phyloP scores from a whole-genome alignment of 2,888 invertebrate species.

The Temnothorax rugatulus region DNA sequence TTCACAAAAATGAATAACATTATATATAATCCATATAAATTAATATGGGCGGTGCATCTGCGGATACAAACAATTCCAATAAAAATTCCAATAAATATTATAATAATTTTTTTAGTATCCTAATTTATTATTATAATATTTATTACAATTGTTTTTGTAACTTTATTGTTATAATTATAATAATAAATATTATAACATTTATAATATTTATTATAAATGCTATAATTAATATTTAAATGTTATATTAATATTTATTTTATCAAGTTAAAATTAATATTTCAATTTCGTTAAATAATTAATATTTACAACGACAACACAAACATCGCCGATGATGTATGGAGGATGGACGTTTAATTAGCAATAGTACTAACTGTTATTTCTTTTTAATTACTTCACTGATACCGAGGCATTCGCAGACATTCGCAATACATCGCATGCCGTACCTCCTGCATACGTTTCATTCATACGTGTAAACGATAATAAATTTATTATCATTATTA shows the following conservation, averaged over 20 bases:
- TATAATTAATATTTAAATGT: neutral
- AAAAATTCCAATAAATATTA: slow-evolving; percentile 19
- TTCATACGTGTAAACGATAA: slow-evolving; percentile 65
- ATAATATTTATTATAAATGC: neutral
- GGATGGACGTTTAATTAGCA: slow-evolving; percentile 44
- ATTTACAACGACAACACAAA: slow-evolving; percentile 54
- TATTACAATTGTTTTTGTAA: neutral
- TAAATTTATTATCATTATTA: slow-evolving; percentile 74
- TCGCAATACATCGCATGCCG: slow-evolving; percentile 20
- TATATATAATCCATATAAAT: slow-evolving; percentile 21
- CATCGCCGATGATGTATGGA: slow-evolving; percentile 55
- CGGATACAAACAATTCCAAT: slow-evolving; percentile 4
- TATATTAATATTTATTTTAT: neutral
- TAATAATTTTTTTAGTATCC: slow-evolving; percentile 7
- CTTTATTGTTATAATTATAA: slow-evolving; percentile 2
- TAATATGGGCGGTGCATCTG: neutral
- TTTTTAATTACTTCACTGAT: slow-evolving; percentile 29
- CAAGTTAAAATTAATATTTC: neutral
- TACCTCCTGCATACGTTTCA: slow-evolving; percentile 4
- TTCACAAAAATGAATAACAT: slow-evolving; percentile 26
- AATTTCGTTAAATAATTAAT: slow-evolving; percentile 24
- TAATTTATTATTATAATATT: slow-evolving; percentile 22
- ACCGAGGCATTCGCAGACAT: slow-evolving; percentile 27
- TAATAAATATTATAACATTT: slow-evolving; percentile 18
- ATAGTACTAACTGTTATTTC: slow-evolving; percentile 23